Percentiles rank a stretch among this genome's conserved stretches.
These are phyloP conservation scores for Pipistrellus nathusii DNA, from an alignment of 2,797 vertebrate species.

Conservation along the genomic window DNA sequence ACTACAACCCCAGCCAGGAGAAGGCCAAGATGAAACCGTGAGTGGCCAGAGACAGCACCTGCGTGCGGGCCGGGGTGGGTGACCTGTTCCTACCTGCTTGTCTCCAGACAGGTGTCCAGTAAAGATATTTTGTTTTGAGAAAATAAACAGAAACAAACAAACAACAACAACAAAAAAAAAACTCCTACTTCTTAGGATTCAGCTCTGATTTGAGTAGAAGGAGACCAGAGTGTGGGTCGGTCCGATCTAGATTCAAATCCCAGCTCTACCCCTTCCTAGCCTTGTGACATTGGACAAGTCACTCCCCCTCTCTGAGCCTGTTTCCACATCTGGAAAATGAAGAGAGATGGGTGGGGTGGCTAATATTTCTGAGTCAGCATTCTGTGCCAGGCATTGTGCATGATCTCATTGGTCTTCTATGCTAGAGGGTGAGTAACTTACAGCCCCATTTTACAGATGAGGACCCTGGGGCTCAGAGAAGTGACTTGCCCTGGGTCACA, in stretches of 20 bases:
- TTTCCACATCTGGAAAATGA: not conserved
- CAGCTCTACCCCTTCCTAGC: not conserved
- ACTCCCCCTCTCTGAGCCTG: not conserved
- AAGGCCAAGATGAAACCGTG: conserved; percentile 90
- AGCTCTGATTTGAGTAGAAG: not conserved
- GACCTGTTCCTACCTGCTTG: not conserved
- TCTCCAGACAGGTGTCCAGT: not conserved
- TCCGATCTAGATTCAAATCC: not conserved
- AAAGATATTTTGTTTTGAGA: not conserved
- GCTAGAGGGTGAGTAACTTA: not conserved
- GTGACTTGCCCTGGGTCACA: not conserved
- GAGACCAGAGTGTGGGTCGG: not conserved
- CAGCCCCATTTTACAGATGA: not conserved
- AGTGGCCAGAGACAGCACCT: conserved; percentile 65
- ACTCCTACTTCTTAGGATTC: not conserved
- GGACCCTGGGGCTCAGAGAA: not conserved
- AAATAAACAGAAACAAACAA: not conserved
- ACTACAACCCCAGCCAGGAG: conserved; percentile 86
- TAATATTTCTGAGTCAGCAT: not conserved
- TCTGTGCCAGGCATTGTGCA: not conserved
- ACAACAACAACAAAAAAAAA: no score
- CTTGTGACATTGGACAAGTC: not conserved
- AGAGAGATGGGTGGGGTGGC: not conserved
- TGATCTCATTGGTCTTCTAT: not conserved
- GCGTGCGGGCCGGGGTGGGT: not conserved